Evolutionary conservation across 2,797 vertebrate genomes (phyloP).

Genomic region (Hyperoplus lanceolatus): DNA sequence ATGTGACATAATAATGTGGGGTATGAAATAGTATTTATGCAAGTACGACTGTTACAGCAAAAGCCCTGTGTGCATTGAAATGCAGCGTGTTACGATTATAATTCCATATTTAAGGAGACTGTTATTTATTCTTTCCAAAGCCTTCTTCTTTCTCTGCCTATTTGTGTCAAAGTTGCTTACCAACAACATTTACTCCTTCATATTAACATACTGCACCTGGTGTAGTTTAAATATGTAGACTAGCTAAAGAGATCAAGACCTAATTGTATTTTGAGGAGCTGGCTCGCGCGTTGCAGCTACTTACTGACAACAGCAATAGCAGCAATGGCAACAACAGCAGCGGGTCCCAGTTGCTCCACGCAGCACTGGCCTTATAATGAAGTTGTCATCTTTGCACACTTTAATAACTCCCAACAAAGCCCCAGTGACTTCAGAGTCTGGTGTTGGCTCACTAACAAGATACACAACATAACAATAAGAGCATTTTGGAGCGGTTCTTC

Average conservation of each 20-base stretch:
- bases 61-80: background rate
- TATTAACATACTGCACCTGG: conserved; percentile 1
- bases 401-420: background rate
- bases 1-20: background rate
- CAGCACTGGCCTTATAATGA: conserved; percentile 1
- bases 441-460: background rate
- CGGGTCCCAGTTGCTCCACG: background rate
- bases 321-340: background rate
- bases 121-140: background rate
- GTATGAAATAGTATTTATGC: background rate
- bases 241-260: background rate
- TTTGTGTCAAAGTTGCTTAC: conserved; percentile 22
- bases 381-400: background rate
- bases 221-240: background rate
- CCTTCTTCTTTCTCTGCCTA: background rate
- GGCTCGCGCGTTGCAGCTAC: background rate
- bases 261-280: conserved; percentile 11
- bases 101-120: background rate
- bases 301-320: conserved; percentile 1
- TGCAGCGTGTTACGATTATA: background rate
- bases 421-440: background rate
- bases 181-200: background rate
- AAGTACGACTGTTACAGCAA: background rate
- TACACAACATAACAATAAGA: background rate
- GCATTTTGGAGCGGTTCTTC: background rate